Conservation (phyloP, 2,888 invertebrate species). For the Parnassius glacialis region DNA sequence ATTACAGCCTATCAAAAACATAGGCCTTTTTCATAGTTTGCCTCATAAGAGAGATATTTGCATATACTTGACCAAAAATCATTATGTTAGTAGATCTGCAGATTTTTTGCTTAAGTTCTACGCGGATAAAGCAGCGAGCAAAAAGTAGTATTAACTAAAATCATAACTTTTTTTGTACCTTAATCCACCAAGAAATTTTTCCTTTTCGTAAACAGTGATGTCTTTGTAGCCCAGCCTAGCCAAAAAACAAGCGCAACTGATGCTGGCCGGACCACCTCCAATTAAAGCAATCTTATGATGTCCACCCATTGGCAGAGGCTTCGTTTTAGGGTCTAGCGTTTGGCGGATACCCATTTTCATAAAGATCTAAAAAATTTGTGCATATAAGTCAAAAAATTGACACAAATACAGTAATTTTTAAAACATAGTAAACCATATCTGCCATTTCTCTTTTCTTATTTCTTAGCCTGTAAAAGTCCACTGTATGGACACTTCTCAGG, state of each 20-base stretch:
- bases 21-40: no score
- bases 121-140: no score
- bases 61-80: not conserved
- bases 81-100: no score
- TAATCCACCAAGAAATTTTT: slow-evolving; percentile 92
- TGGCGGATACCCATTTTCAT: slow-evolving; percentile 96
- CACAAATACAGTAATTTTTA: no score
- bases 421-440: no score
- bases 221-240: slow-evolving; percentile 95
- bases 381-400: not conserved
- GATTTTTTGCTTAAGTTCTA: no score
- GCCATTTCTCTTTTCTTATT: no score
- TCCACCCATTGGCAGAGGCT: slow-evolving; percentile 78
- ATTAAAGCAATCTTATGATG: slow-evolving; percentile 89
- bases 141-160: not conserved
- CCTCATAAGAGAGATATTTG: no score
- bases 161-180: slow-evolving; percentile 77
- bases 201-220: slow-evolving; percentile 95
- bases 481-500: no score
- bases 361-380: slow-evolving; percentile 83
- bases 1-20: no score
- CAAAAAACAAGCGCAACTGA: slow-evolving; percentile 97
- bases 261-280: slow-evolving; percentile 97
- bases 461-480: no score
- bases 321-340: slow-evolving; percentile 87